Percentiles rank a stretch among this genome's conserved stretches.
phyloP scores from a whole-genome alignment of 2,888 invertebrate genomes.

The Macaria liturata region DNA sequence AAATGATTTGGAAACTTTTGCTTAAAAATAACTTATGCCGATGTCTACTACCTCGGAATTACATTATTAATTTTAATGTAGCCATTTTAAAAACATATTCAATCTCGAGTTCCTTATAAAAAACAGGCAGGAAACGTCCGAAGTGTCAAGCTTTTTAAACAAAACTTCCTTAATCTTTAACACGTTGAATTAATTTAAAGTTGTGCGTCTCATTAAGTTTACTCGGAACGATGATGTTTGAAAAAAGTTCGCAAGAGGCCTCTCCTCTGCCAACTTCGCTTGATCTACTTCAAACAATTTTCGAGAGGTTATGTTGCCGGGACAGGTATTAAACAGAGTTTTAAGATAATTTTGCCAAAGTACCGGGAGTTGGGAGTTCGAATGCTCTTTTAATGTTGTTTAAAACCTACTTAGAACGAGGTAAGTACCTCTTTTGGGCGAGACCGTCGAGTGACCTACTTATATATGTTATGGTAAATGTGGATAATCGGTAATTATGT shows the following conservation, averaged over 20 bases:
- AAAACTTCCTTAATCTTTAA: slow-evolving; percentile 58
- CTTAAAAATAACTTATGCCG: too few species aligned
- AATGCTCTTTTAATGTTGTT: slow-evolving; percentile 16
- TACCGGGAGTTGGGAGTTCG: slow-evolving; percentile 9
- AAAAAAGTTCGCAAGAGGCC: slow-evolving; percentile 35
- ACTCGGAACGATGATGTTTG: slow-evolving; percentile 39
- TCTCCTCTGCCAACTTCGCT: slow-evolving; percentile 35
- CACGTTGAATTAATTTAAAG: slow-evolving; percentile 71
- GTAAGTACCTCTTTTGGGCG: background rate
- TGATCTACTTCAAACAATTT: slow-evolving; percentile 41
- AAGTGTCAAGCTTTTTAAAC: slow-evolving; percentile 51
- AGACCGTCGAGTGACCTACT: slow-evolving; percentile 2
- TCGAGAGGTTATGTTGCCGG: slow-evolving; percentile 30
- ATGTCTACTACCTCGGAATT: too few species aligned
- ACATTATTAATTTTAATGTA: too few species aligned
- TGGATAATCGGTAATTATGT: too few species aligned
- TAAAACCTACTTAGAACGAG: slow-evolving; percentile 21
- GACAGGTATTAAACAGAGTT: slow-evolving; percentile 27
- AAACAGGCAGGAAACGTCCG: slow-evolving; percentile 34
- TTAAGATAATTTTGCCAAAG: slow-evolving; percentile 22
- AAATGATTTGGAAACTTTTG: too few species aligned
- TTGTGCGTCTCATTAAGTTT: slow-evolving; percentile 65
- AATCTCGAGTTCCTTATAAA: slow-evolving; percentile 15
- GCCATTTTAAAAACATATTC: too few species aligned
- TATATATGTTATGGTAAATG: too few species aligned